Conservation (phyloP, 2,888 invertebrate species). For the Drosophila barbarae region DNA sequence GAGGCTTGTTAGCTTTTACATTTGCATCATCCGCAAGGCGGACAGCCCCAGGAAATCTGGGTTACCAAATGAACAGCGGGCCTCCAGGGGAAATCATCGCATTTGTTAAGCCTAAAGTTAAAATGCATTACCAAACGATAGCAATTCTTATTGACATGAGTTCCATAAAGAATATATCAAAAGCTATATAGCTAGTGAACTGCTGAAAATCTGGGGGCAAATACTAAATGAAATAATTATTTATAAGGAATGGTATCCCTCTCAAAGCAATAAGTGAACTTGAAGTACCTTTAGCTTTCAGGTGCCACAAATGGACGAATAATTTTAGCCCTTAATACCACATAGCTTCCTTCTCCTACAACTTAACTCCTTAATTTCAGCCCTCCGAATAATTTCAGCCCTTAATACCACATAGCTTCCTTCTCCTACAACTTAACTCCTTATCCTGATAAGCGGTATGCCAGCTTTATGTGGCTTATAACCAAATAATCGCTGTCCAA, state of each 20-base stretch:
- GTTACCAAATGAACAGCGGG: slow-evolving; percentile 5
- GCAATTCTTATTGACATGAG: background rate
- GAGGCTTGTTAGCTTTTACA: slow-evolving; percentile 15
- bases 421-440: background rate
- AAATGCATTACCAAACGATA: background rate
- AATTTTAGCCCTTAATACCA: background rate
- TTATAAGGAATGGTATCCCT: background rate
- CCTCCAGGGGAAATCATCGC: no score
- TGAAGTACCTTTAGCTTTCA: background rate
- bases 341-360: background rate
- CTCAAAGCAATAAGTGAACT: no score
- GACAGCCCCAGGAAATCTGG: slow-evolving; percentile 3
- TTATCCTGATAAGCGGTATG: no score
- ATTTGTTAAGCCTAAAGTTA: background rate
- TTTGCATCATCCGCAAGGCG: slow-evolving; percentile 18
- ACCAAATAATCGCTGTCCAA: slow-evolving; percentile 11
- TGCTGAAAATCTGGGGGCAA: background rate
- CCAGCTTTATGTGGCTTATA: background rate
- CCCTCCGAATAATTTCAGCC: background rate
- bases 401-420: no score
- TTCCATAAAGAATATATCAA: background rate
- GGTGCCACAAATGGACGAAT: background rate
- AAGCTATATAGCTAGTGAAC: background rate
- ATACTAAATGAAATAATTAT: no score
- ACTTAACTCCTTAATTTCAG: no score